Conservation (phyloP, 2,797 vertebrate species). For the Cirrhinus molitorella region DNA sequence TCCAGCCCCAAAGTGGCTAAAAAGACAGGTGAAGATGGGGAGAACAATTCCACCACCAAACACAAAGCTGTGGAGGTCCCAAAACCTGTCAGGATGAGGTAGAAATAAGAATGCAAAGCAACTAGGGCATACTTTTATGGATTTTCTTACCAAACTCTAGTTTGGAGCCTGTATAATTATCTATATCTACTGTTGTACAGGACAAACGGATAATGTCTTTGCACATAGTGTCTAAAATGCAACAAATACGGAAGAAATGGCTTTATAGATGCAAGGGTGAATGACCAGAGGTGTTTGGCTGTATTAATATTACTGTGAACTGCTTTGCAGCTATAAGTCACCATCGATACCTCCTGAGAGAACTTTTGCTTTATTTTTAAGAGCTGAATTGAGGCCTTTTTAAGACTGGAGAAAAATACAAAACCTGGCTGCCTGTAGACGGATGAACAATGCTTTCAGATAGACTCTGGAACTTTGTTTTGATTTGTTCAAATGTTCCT, state of each 20-base stretch:
- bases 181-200: slow-evolving; percentile 61
- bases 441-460: slow-evolving; percentile 31
- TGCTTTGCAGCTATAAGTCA: slow-evolving; percentile 41
- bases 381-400: slow-evolving; percentile 37
- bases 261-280: background rate
- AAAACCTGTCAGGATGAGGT: slow-evolving; percentile 75
- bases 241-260: slow-evolving; percentile 7
- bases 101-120: slow-evolving; percentile 62
- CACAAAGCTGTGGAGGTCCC: slow-evolving; percentile 73
- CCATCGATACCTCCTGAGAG: slow-evolving; percentile 33
- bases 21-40: slow-evolving; percentile 76
- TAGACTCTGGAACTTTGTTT: slow-evolving; percentile 31
- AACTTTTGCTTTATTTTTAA: slow-evolving; percentile 32
- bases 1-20: slow-evolving; percentile 80
- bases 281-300: slow-evolving; percentile 48
- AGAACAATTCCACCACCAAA: slow-evolving; percentile 72
- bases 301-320: slow-evolving; percentile 65
- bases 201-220: slow-evolving; percentile 21
- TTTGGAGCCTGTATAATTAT: slow-evolving; percentile 30
- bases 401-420: slow-evolving; percentile 12
- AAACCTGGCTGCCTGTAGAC: background rate
- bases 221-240: slow-evolving; percentile 14
- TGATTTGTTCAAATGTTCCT: slow-evolving; percentile 17
- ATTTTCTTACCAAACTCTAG: slow-evolving; percentile 7
- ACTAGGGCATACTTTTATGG: background rate